Conservation (phyloP, 2,888 invertebrate genomes). For the Zootermopsis nevadensis region DNA sequence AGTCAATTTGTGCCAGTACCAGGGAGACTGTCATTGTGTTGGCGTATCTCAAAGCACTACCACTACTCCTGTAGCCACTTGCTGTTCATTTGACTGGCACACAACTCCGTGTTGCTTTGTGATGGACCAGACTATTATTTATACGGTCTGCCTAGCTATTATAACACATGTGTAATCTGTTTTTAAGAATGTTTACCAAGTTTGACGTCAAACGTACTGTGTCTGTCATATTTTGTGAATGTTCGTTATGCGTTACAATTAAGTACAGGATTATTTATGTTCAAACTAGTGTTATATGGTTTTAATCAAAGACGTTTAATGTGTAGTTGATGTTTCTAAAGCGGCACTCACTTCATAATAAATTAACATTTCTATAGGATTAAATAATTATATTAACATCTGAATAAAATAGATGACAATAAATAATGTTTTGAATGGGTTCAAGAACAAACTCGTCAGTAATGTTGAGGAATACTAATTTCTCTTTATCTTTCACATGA, state of each 20-base stretch:
- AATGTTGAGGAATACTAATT: no score
- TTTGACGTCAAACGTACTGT: slow-evolving; percentile 23
- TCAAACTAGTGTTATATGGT: not conserved
- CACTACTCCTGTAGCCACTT: slow-evolving; percentile 3
- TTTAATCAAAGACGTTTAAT: not conserved
- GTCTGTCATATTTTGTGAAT: not conserved
- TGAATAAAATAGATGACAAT: no score
- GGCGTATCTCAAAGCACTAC: slow-evolving; percentile 14
- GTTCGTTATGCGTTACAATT: not conserved
- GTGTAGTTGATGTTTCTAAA: not conserved
- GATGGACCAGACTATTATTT: slow-evolving; percentile 22
- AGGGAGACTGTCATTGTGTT: slow-evolving; percentile 31
- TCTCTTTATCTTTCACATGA: no score
- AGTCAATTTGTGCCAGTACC: slow-evolving; percentile 37
- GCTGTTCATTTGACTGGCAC: slow-evolving; percentile 15
- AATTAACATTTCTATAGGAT: not conserved
- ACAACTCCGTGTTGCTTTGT: slow-evolving; percentile 16
- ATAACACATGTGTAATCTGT: slow-evolving; percentile 11
- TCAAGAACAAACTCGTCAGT: no score
- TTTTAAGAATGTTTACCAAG: slow-evolving; percentile 25
- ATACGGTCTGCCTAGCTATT: slow-evolving; percentile 14
- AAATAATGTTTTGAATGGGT: no score
- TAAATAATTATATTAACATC: not conserved
- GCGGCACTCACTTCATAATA: slow-evolving; percentile 9
- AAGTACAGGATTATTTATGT: not conserved